Evolutionary conservation across 2,888 invertebrate genomes (phyloP).

Genomic region (Phasia obesa): DNA sequence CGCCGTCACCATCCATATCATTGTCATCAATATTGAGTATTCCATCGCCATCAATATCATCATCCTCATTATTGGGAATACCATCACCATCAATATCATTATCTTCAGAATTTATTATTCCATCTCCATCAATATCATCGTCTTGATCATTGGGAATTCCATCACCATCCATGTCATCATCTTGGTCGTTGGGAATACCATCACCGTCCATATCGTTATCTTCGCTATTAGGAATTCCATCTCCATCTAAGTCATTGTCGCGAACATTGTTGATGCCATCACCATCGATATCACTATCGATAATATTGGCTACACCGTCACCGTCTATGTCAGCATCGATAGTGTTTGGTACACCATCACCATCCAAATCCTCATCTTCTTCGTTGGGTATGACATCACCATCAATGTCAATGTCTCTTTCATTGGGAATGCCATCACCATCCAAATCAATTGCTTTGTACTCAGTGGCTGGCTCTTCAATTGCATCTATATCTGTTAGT

Average conservation of each 20-base stretch:
- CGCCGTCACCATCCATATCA: slow-evolving; percentile 77
- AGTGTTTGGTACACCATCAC: slow-evolving; percentile 79
- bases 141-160: slow-evolving; percentile 76
- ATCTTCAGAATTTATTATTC: slow-evolving; percentile 81
- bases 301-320: slow-evolving; percentile 75
- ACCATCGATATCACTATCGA: slow-evolving; percentile 78
- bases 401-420: slow-evolving; percentile 75
- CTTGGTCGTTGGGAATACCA: slow-evolving; percentile 78
- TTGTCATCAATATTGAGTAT: slow-evolving; percentile 76
- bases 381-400: slow-evolving; percentile 79
- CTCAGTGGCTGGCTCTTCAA: slow-evolving; percentile 76
- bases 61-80: slow-evolving; percentile 73
- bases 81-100: slow-evolving; percentile 80
- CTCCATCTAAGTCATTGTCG: slow-evolving; percentile 78
- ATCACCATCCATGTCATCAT: slow-evolving; percentile 78
- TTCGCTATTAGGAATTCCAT: slow-evolving; percentile 80
- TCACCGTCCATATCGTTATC: slow-evolving; percentile 80
- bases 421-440: slow-evolving; percentile 75
- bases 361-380: slow-evolving; percentile 78
- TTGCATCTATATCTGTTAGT: slow-evolving; percentile 79
- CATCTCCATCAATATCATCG: slow-evolving; percentile 77
- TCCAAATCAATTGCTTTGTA: slow-evolving; percentile 75
- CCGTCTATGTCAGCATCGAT: slow-evolving; percentile 78
- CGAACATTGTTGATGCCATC: slow-evolving; percentile 77
- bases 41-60: slow-evolving; percentile 75